phyloP scores from a whole-genome alignment of 2,888 invertebrate species.

The Morpho deidamia region DNA sequence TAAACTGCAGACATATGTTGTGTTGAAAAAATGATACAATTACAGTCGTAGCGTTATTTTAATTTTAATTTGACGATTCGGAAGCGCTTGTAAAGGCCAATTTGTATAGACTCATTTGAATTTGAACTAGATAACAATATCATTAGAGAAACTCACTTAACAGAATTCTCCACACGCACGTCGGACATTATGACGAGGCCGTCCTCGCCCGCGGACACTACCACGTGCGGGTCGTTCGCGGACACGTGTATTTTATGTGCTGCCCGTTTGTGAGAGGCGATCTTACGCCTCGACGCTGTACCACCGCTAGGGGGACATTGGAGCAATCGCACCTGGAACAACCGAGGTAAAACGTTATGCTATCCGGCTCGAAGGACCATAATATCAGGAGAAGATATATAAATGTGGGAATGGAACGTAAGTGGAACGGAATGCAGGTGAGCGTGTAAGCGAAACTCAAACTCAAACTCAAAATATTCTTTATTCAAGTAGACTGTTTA shows the following conservation, averaged over 20 bases:
- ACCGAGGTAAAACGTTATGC: background rate
- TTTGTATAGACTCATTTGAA: no score
- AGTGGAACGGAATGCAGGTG: no score
- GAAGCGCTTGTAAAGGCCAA: no score
- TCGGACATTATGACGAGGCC: conserved; percentile 89
- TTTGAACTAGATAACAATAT: no score
- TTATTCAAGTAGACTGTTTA: no score
- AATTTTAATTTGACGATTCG: no score
- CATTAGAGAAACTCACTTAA: conserved; percentile 35
- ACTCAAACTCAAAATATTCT: no score
- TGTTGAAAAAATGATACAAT: no score
- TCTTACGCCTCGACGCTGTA: conserved; percentile 75
- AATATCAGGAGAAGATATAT: background rate
- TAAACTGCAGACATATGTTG: no score
- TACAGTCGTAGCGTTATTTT: no score
- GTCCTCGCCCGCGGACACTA: conserved; percentile 94
- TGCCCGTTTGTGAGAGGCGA: conserved; percentile 85
- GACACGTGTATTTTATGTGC: conserved; percentile 92
- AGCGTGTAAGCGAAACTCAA: no score
- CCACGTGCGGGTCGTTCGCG: conserved; percentile 85
- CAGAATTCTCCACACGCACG: conserved; percentile 84
- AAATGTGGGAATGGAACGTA: no score
- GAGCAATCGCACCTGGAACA: conserved; percentile 76
- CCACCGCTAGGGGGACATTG: conserved; percentile 78
- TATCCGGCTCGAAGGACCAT: background rate